Evolutionary conservation across 2,888 invertebrate species (phyloP).

Genomic region (Scaptomyza flava): DNA sequence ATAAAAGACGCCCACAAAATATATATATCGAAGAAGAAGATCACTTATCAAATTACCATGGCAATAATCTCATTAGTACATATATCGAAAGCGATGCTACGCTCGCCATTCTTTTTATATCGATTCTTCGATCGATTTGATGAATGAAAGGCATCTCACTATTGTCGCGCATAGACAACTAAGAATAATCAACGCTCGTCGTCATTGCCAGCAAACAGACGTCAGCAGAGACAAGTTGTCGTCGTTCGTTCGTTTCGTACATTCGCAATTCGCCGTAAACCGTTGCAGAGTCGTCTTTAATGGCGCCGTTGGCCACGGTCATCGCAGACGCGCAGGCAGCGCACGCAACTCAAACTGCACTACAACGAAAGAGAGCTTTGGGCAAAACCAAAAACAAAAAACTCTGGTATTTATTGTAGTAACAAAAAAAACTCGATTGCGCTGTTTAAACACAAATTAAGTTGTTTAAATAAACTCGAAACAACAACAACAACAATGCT

Average conservation of each 20-base stretch:
- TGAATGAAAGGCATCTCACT: constrained; percentile 14
- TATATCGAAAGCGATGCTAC: neutral
- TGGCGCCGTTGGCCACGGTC: constrained; percentile 42
- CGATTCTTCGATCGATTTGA: constrained; percentile 33
- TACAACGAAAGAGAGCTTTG: constrained; percentile 45
- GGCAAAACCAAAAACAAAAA: constrained; percentile 50
- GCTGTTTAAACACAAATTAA: constrained; percentile 80
- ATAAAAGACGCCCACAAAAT: neutral
- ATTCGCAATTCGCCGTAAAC: constrained; percentile 14
- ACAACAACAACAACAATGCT: constrained; percentile 44
- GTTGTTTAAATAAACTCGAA: constrained; percentile 72
- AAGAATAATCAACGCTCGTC: constrained; percentile 62
- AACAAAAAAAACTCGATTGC: constrained; percentile 42
- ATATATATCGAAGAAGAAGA: neutral
- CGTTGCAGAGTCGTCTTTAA: constrained; percentile 15
- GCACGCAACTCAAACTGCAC: constrained; percentile 28
- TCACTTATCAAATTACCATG: neutral
- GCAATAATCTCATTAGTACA: constrained; percentile 1
- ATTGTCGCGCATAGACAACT: constrained; percentile 21
- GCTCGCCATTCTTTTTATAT: neutral
- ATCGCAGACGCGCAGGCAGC: constrained; percentile 69
- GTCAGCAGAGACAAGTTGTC: constrained; percentile 61
- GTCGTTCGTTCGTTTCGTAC: constrained; percentile 33
- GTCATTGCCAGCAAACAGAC: constrained; percentile 63
- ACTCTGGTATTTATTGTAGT: constrained; percentile 57